Base-by-base conservation (phyloP, 2,113 vertebrate species). In the Zingel zingel region DNA sequence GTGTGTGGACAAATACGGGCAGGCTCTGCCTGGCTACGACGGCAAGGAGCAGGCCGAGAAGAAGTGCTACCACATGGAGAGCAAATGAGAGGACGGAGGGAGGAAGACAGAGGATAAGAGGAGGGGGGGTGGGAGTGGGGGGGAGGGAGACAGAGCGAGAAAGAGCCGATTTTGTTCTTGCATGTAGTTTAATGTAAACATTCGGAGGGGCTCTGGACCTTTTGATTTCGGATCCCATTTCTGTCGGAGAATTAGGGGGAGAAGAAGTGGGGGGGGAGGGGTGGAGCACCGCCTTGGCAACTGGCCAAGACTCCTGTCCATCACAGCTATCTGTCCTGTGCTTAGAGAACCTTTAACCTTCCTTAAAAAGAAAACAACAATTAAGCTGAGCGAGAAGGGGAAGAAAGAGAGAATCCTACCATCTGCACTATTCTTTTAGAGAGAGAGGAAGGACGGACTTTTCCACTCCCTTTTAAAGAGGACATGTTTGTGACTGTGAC, bases 1-100 rank as follows among this genome's bases (percentile, higher is more conserved):
- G 98, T 99, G 97, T 0, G 98, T 99, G 91, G 98, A 99, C 93
- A 99, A 98, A 91, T 99, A 99, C 0, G 98, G 98, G 65, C 97
- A 98, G 84, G 91, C 96, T 0, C 94, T 99, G 36, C 97, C 97
- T 0, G 95, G 96, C 16, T 96, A 95, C 2, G 93, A 97, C 1
- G 87, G 92, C 70, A 95, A 95, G 59, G 96, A 96, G 53, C 95
- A 95, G 58, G 96, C 94, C 13, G 97, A 98, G 12, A 92, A 95
- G 53, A 96, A 97, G 72, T 99, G 98, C 92, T 96, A 96, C 86
- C 96, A 95, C 90, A 79, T 95, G 89, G 97, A 98, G 91, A 97
- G 92, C 89, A 96, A 97, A 89, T 99, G 96, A 96, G 90, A 79
- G 77, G 83, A 86, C 16, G 50, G 73, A 79, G 72, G 19, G 81